These are phyloP conservation scores for Sorex maritimensis DNA, from an alignment of 2,797 vertebrate genomes.

Conservation along the genomic window DNA sequence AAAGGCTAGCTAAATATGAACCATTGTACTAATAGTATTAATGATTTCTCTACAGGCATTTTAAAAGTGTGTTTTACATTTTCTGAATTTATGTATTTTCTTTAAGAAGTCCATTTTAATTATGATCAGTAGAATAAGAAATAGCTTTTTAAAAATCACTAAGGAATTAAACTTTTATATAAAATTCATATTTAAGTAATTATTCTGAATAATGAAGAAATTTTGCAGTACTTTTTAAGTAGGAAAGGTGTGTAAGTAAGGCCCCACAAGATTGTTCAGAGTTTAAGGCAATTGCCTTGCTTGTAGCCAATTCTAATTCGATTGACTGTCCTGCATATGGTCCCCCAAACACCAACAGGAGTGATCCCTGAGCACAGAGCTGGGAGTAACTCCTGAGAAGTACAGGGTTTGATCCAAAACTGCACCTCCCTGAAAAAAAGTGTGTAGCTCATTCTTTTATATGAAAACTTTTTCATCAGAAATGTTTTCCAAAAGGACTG, in stretches of 20 bases:
- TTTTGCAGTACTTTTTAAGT: background rate
- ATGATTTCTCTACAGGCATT: conserved; percentile 44
- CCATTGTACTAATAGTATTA: no score
- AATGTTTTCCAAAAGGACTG: background rate
- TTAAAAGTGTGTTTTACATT: conserved; percentile 13
- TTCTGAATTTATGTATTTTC: conserved; percentile 34
- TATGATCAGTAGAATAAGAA: conserved; percentile 26
- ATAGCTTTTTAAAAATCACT: conserved; percentile 4
- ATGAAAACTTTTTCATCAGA: no score
- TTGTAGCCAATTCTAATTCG: no score
- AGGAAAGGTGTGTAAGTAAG: background rate
- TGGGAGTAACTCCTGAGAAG: no score
- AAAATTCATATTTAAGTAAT: conserved; percentile 15
- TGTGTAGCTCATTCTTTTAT: no score
- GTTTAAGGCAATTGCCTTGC: no score
- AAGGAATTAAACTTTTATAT: conserved; percentile 1
- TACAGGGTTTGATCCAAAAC: no score
- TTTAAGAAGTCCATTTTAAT: conserved; percentile 46
- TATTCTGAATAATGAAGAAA: background rate
- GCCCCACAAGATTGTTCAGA: no score
- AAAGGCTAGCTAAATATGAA: conserved; percentile 33
- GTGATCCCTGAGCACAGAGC: no score
- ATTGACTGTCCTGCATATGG: no score
- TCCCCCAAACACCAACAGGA: no score
- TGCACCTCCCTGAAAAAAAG: no score